phyloP scores from a whole-genome alignment of 2,113 vertebrate species.

The Mus pahari region DNA sequence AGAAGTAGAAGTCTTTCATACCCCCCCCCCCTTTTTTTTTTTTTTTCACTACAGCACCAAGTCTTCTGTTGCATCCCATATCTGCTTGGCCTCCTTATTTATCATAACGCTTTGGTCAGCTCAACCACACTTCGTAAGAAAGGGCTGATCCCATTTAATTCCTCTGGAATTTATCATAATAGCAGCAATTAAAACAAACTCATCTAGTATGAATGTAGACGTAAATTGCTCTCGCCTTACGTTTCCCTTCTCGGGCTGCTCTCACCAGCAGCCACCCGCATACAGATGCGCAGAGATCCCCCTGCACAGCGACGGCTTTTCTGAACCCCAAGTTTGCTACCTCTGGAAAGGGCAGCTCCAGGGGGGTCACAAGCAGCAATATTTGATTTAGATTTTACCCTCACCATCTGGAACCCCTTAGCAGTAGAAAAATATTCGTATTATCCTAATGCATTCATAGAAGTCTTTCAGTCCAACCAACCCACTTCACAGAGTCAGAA shows the following conservation, averaged over 20 bases:
- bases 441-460: not conserved
- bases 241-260: constrained; percentile 76
- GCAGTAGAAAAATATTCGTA: constrained; percentile 41
- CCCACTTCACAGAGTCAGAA: constrained; percentile 22
- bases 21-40: no score
- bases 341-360: constrained; percentile 1
- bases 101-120: constrained; percentile 72
- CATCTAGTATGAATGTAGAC: constrained; percentile 85
- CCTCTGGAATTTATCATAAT: constrained; percentile 87
- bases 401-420: constrained; percentile 17
- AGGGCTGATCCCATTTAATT: constrained; percentile 85
- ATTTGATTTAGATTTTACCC: constrained; percentile 32
- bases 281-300: constrained; percentile 63
- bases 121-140: constrained; percentile 60
- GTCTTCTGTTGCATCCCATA: constrained; percentile 74
- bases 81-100: constrained; percentile 83
- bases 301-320: constrained; percentile 71
- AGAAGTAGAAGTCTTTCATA: constrained; percentile 68
- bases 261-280: constrained; percentile 81
- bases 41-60: constrained; percentile 47
- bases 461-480: not conserved
- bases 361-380: not conserved
- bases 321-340: constrained; percentile 53
- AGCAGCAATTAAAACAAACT: constrained; percentile 87
- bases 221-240: constrained; percentile 83